A percentile compares a stretch with the other conserved stretches of the same genome.
phyloP scores from a whole-genome alignment of 2,797 vertebrate genomes.

The Gymnothorax javanicus region DNA sequence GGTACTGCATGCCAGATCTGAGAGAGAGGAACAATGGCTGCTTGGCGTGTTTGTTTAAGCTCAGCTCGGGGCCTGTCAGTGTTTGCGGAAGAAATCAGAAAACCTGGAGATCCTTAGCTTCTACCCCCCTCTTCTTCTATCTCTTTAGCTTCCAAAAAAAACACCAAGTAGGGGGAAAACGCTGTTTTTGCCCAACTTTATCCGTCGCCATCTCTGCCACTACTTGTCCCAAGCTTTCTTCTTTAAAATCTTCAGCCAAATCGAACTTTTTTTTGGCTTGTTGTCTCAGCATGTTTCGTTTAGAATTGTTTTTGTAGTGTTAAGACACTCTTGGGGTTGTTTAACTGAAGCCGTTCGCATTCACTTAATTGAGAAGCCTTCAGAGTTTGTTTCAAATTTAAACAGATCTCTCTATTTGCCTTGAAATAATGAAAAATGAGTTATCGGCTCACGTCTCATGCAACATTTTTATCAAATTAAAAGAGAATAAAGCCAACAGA shows the following conservation, averaged over 20 bases:
- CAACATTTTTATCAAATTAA: not conserved
- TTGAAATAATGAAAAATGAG: not conserved
- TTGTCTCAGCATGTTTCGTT: slow-evolving; percentile 5
- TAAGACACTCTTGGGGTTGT: slow-evolving; percentile 8
- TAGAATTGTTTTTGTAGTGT: not conserved
- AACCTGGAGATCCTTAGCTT: not conserved
- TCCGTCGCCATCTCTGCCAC: not conserved
- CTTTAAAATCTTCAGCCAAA: slow-evolving; percentile 15
- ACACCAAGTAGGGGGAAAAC: not conserved
- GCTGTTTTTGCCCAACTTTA: slow-evolving; percentile 1
- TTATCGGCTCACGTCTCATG: not conserved
- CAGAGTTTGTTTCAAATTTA: not conserved
- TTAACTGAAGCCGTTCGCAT: not conserved
- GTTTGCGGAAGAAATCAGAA: slow-evolving; percentile 14
- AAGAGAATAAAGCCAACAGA: not conserved
- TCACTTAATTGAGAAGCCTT: not conserved
- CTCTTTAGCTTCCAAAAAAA: not conserved
- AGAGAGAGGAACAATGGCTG: not conserved
- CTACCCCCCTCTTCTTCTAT: not conserved
- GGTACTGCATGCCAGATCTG: not conserved
- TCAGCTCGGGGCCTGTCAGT: not conserved
- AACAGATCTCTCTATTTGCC: not conserved
- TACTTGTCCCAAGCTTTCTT: slow-evolving; percentile 1
- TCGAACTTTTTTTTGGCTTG: not conserved
- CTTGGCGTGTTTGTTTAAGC: not conserved